Percentiles rank a stretch among this genome's conserved stretches.
phyloP scores from a whole-genome alignment of 2,888 invertebrate species.

The Masnerella sp. region DNA sequence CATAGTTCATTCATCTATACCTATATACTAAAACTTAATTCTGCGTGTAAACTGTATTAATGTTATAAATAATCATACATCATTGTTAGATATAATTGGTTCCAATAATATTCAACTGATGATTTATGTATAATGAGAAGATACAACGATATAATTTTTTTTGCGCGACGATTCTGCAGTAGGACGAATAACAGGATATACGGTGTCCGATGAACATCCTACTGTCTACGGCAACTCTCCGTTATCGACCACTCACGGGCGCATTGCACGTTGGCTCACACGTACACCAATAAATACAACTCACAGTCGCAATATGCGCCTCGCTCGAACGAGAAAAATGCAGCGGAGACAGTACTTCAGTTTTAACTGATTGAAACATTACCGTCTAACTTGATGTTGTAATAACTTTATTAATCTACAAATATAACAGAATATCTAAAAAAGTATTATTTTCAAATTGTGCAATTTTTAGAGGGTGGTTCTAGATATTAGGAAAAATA shows the following conservation, averaged over 20 bases:
- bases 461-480: too few relatives aligned
- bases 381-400: too few relatives aligned
- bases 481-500: too few relatives aligned
- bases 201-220: conserved; percentile 77
- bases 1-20: too few relatives aligned
- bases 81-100: not conserved
- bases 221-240: conserved; percentile 64
- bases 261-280: conserved; percentile 62
- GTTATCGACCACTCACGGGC: conserved; percentile 73
- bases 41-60: too few relatives aligned
- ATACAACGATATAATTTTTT: conserved; percentile 65
- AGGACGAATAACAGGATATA: conserved; percentile 77
- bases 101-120: conserved; percentile 11
- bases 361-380: conserved; percentile 24
- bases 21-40: too few relatives aligned
- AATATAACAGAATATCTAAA: too few relatives aligned
- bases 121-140: conserved; percentile 38
- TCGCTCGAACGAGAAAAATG: conserved; percentile 28
- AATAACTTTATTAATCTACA: too few relatives aligned
- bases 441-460: too few relatives aligned
- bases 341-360: conserved; percentile 19
- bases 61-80: too few relatives aligned
- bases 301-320: conserved; percentile 29
- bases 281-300: conserved; percentile 39
- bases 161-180: conserved; percentile 67